Base-by-base conservation (phyloP, 2,888 invertebrate species). In the Apodemia duryi region DNA sequence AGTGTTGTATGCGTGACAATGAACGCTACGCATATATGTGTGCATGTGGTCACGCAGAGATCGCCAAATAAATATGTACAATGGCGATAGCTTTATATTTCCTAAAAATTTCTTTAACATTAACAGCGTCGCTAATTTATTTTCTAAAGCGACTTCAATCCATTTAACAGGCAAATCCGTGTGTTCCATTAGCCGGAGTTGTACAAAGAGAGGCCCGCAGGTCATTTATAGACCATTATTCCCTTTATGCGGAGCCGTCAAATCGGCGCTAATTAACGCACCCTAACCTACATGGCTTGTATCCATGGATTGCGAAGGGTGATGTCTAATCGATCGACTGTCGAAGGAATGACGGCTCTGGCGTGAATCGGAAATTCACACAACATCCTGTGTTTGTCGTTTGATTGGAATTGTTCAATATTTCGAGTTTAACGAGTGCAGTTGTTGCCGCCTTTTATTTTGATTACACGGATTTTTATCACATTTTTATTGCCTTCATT, bases 181-280 rank as follows among this genome's bases (percentile, higher is more conserved):
- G 57, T 13, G 57, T n/a, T 60, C 35, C 57, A 60, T 60, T 60
- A 32, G n/a, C 32, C 35, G 35, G 6, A 60, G n/a, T 35, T 60
- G 57, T 60, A 32, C 32, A 60, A 13, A 60, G 29, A 60, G 57
- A 51, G 49, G 49, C 49, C 57, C 57, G 35, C 57, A 60, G 57
- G 57, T 60, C 57, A 32, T 60, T 60, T 32, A 60, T 60, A 60
- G 57, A 60, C 57, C 35, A 60, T 60, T 60, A 60, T 60, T 60
- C 32, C 57, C 57, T 35, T 60, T 60, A 60, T 60, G 35, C 61
- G 49, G 6, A 69, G 66, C 67, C 70, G 66, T 71, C 69, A 71
- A 71, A 71, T 70, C 69, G 69, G 70, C 64, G 69, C 71, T 71
- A 71, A 70, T 71, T 69, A 71, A 71, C 57, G 32, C 57, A 60